Evolutionary conservation across 2,888 invertebrate species (phyloP).

Genomic region (Drosophila tanythrix): DNA sequence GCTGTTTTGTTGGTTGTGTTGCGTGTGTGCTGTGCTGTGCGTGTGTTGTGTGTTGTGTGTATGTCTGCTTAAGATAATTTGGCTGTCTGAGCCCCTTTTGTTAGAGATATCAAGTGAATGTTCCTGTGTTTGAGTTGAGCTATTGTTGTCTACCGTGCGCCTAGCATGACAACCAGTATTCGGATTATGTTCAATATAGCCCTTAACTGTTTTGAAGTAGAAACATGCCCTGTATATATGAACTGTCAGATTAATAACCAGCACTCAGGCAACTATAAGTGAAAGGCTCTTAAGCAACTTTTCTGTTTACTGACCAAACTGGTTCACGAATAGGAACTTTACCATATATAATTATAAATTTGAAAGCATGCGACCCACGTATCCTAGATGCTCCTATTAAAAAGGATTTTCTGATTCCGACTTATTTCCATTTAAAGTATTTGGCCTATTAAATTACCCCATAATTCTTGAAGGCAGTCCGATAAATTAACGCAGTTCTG

Average conservation of each 20-base stretch:
- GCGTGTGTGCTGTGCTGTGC: slow-evolving; percentile 4
- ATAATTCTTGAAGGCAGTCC: neutral
- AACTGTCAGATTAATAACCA: slow-evolving; percentile 1
- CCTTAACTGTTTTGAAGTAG: neutral
- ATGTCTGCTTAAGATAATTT: slow-evolving; percentile 10
- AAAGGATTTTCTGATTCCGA: neutral
- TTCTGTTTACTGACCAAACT: neutral
- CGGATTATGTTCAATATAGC: slow-evolving; percentile 15
- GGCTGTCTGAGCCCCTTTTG: slow-evolving; percentile 28
- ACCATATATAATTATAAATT: neutral
- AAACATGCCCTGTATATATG: neutral
- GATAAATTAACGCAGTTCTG: neutral
- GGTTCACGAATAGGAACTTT: neutral
- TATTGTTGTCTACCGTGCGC: slow-evolving; percentile 26
- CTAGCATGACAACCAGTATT: slow-evolving; percentile 16
- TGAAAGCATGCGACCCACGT: neutral
- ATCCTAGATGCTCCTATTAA: fast-evolving
- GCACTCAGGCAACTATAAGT: neutral
- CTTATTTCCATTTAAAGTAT: neutral
- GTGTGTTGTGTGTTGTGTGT: neutral
- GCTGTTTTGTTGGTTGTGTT: neutral
- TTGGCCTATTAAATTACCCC: neutral
- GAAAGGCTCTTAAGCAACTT: too few species aligned
- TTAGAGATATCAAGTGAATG: slow-evolving; percentile 34
- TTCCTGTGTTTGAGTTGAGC: slow-evolving; percentile 6